These are phyloP conservation scores for Dromococcyx pavoninus DNA, from an alignment of 2,797 vertebrate species.

Conservation along the genomic window DNA sequence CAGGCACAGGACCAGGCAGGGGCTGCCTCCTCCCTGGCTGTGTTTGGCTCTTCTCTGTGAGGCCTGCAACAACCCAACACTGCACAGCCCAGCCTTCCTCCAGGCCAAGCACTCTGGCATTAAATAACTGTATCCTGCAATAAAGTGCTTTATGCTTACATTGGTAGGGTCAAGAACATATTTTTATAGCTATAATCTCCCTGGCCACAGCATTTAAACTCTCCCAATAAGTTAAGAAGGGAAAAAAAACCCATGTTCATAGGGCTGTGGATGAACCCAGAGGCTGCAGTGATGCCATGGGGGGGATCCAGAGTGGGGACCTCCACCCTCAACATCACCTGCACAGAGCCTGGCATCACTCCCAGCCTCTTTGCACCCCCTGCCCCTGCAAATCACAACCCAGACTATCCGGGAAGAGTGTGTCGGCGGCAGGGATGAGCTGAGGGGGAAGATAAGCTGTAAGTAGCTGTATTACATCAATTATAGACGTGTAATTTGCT, in stretches of 20 bases:
- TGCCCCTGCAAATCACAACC: background rate
- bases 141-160: no score
- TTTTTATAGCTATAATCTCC: background rate
- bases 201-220: background rate
- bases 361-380: background rate
- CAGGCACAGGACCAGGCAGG: background rate
- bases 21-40: background rate
- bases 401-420: background rate
- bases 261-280: background rate
- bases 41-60: accelerated
- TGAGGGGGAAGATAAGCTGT: background rate
- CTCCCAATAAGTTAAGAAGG: background rate
- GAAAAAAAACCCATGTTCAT: accelerated
- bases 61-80: background rate
- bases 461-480: conserved; percentile 24
- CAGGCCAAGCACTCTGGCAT: background rate
- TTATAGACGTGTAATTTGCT: conserved; percentile 48
- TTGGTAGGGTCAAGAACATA: background rate
- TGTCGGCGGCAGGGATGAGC: background rate
- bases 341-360: background rate
- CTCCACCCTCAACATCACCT: background rate
- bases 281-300: background rate
- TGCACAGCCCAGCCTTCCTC: background rate
- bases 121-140: background rate
- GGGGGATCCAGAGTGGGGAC: no score